Evolutionary conservation across 2,888 invertebrate species (phyloP), one percentile per base, ranked within the genome.

Genomic region (Ethmia dodecea): DNA sequence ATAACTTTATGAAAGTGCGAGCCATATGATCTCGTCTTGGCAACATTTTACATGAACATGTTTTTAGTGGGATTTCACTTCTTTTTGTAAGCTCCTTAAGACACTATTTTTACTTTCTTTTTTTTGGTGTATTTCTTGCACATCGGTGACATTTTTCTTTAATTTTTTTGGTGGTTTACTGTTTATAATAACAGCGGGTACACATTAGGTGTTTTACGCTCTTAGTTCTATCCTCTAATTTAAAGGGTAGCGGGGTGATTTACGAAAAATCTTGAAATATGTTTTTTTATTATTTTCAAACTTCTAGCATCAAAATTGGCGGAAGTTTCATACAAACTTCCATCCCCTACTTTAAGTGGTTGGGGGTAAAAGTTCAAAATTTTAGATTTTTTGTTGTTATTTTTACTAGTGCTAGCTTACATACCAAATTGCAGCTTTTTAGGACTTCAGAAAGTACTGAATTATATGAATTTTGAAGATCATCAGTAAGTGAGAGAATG

Each of bases 351-450:
- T 29, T 29, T 29, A 16, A 29, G 18, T 14, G 29, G 29, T 29
- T 14, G 13, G 29, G 16, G 29, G 6, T 5, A 3, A 29, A 29
- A 29, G 9, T 29, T 29, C 3, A 9, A 16, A 29, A 10, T 29
- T 14, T 14, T 15, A 8, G 5, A 12, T 4, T 15, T n/a, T n/a
- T 29, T 29, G n/a, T 5, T 16, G 3, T 29, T 5, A 25, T 25
- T 29, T 29, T 15, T 13, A 29, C 16, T 15, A n/a, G n/a, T n/a
- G n/a, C n/a, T n/a, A n/a, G n/a, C n/a, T n/a, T n/a, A n/a, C n/a
- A n/a, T n/a, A n/a, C 29, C 11, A 29, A 29, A 29, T 29, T 29
- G 14, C 16, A 29, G 29, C 29, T 29, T 29, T 29, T n/a, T 29
- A 29, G 16, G 29, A 29, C 29, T 15, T 29, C 16, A n/a, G 29